A percentile compares a stretch with the other conserved stretches of the same genome.
phyloP scores from a whole-genome alignment of 2,797 vertebrate genomes.

The Botia kubotai region DNA sequence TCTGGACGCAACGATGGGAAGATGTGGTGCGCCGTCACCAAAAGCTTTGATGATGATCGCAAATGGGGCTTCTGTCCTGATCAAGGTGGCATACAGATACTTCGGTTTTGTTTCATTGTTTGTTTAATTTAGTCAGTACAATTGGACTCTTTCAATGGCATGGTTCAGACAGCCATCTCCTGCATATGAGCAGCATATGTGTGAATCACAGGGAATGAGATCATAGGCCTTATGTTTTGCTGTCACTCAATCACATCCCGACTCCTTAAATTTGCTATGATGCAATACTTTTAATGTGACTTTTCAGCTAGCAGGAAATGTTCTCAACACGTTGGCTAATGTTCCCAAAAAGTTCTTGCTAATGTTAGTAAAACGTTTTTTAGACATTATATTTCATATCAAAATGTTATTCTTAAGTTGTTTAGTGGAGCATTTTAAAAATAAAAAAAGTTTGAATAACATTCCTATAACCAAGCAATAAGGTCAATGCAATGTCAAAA shows the following conservation, averaged over 20 bases:
- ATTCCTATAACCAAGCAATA: too few species aligned
- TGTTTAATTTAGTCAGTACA: background rate
- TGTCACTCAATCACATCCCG: background rate
- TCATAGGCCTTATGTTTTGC: background rate
- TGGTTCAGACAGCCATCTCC: background rate
- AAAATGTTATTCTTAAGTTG: too few species aligned
- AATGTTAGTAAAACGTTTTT: too few species aligned
- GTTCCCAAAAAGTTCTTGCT: too few species aligned
- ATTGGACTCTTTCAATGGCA: background rate
- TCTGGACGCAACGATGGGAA: conserved; percentile 92
- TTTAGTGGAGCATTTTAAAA: too few species aligned
- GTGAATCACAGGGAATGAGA: background rate
- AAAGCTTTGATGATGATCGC: conserved; percentile 93
- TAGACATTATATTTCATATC: too few species aligned
- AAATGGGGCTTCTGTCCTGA: conserved; percentile 99
- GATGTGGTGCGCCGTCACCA: conserved; percentile 88
- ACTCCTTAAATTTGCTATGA: background rate
- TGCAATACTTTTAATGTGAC: background rate
- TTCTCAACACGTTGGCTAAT: too few species aligned
- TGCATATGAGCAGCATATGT: background rate
- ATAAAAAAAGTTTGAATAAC: too few species aligned
- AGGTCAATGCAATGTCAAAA: too few species aligned
- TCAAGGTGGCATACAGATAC: conserved; percentile 80
- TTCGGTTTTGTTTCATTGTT: background rate
- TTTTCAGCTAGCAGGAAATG: background rate